These are phyloP conservation scores for Unio pictorum DNA, from an alignment of 2,888 invertebrate species.

Conservation along the genomic window DNA sequence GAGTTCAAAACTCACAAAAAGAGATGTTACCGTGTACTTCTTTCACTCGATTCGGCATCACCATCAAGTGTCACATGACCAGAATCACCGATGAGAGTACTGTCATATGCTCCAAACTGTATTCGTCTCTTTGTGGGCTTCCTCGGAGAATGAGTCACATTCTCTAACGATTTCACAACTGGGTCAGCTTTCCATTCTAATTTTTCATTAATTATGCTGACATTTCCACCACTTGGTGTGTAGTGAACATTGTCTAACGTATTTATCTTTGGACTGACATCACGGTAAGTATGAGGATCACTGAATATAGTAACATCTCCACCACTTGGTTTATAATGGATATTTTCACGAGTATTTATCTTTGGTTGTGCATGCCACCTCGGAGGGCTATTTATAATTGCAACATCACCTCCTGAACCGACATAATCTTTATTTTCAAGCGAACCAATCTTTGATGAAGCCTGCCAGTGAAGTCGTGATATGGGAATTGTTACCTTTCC, in stretches of 20 bases:
- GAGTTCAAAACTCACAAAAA: too few relatives aligned
- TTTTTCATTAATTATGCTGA: constrained; percentile 35
- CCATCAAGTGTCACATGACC: too few relatives aligned
- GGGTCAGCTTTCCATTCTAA: constrained; percentile 36
- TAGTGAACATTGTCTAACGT: constrained; percentile 90
- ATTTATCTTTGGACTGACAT: constrained; percentile 73
- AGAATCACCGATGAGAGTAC: too few relatives aligned
- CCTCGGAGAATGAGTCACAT: constrained; percentile 45
- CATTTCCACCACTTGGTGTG: constrained; percentile 76
- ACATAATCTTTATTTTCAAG: constrained; percentile 76
- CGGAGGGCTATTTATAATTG: constrained; percentile 33
- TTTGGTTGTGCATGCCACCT: constrained; percentile 39
- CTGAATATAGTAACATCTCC: constrained; percentile 44
- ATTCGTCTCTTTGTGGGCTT: not conserved
- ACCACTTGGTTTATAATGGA: constrained; percentile 47
- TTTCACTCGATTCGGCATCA: too few relatives aligned
- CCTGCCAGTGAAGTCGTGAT: constrained; percentile 35
- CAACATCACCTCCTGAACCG: constrained; percentile 75
- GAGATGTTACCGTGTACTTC: too few relatives aligned
- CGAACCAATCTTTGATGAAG: constrained; percentile 41
- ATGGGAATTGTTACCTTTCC: constrained; percentile 37
- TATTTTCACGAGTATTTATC: constrained; percentile 55
- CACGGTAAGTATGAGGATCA: constrained; percentile 31
- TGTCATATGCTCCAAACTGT: too few relatives aligned
- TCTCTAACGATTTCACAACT: constrained; percentile 50